A percentile compares a stretch with the other conserved stretches of the same genome.
phyloP scores from a whole-genome alignment of 1,140 invertebrate genomes.

The Oedothorax gibbosus region DNA sequence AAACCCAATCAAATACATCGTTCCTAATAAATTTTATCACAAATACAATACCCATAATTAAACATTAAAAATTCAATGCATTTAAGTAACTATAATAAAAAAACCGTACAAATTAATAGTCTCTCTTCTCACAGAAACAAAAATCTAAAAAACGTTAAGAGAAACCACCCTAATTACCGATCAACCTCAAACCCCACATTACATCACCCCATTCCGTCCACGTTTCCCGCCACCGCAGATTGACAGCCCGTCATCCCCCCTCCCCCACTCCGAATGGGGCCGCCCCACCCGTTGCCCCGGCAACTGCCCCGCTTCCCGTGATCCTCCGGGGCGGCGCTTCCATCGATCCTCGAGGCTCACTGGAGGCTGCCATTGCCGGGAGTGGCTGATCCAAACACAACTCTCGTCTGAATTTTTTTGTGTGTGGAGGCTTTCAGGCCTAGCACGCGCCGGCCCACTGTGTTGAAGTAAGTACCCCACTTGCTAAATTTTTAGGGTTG shows the following conservation, averaged over 20 bases:
- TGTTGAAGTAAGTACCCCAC: too few relatives aligned
- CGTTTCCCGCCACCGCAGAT: conserved; percentile 1
- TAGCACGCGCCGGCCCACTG: too few relatives aligned
- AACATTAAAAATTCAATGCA: too few relatives aligned
- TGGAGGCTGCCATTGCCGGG: conserved; percentile 58
- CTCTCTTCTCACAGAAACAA: too few relatives aligned
- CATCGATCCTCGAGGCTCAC: conserved; percentile 56
- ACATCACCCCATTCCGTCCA: neutral
- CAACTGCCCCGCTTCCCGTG: conserved; percentile 51
- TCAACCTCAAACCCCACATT: neutral
- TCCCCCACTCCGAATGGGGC: conserved; percentile 14
- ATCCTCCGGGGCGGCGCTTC: conserved; percentile 54
- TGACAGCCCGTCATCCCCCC: conserved; percentile 26
- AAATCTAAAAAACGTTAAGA: neutral
- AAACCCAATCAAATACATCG: too few relatives aligned
- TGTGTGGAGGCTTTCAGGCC: too few relatives aligned
- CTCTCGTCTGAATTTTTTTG: conserved; percentile 18
- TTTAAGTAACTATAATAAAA: too few relatives aligned
- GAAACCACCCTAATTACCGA: neutral
- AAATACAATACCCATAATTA: too few relatives aligned
- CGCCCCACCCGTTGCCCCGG: conserved; percentile 37
- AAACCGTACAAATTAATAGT: too few relatives aligned
- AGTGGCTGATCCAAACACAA: conserved; percentile 34
- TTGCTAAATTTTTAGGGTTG: too few relatives aligned
- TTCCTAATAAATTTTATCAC: too few relatives aligned